A percentile compares a stretch with the other conserved stretches of the same genome.
phyloP scores from a whole-genome alignment of 1,140 invertebrate species.

The Halictus rubicundus region DNA sequence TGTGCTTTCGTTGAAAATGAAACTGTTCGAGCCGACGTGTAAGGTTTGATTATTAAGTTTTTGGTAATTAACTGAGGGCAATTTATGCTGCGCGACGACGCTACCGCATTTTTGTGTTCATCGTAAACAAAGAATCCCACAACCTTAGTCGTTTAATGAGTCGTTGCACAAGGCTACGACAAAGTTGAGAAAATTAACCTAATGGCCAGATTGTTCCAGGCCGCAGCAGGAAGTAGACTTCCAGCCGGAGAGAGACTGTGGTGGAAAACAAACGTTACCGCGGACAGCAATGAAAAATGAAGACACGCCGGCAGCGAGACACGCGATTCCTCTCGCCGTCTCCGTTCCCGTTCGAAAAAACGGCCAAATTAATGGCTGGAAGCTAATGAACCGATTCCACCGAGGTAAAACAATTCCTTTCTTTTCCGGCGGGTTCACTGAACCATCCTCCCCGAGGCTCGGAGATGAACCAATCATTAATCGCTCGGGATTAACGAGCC shows the following conservation, averaged over 20 bases:
- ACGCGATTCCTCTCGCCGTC: background rate
- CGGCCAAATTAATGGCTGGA: conserved; percentile 49
- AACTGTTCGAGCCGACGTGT: no score
- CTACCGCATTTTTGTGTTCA: no score
- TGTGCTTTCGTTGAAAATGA: no score
- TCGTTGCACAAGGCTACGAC: background rate
- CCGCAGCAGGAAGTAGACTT: background rate
- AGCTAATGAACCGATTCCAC: conserved; percentile 30
- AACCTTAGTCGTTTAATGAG: background rate
- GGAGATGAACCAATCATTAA: conserved; percentile 25
- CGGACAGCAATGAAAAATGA: background rate
- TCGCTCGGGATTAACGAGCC: conserved; percentile 44
- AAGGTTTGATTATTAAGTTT: no score
- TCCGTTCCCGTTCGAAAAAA: conserved; percentile 2
- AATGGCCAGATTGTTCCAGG: background rate
- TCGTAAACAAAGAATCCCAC: background rate
- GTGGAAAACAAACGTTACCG: background rate
- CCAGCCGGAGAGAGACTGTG: background rate
- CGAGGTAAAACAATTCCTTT: conserved; percentile 31
- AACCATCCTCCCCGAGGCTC: background rate
- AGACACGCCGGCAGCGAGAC: background rate
- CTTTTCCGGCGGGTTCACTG: conserved; percentile 23
- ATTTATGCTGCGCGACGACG: no score
- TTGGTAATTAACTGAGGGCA: no score
- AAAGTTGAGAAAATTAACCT: conserved; percentile 18